phyloP scores from a whole-genome alignment of 2,797 vertebrate genomes.

The Pipistrellus pipistrellus region DNA sequence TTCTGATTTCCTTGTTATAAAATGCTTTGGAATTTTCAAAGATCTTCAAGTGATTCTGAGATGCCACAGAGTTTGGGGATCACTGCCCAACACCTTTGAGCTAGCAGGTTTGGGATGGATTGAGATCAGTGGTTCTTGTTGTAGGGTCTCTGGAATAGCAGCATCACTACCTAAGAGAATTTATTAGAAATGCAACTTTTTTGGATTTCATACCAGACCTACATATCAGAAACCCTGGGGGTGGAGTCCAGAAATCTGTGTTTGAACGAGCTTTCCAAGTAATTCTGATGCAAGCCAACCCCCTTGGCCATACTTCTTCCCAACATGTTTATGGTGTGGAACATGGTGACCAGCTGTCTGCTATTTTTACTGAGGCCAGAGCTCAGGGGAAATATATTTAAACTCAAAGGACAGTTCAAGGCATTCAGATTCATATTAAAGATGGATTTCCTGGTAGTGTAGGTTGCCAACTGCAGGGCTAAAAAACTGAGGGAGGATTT shows the following conservation, averaged over 20 bases:
- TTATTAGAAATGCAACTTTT: slow-evolving; percentile 17
- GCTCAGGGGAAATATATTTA: slow-evolving; percentile 70
- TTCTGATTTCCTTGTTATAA: not conserved
- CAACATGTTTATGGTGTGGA: slow-evolving; percentile 74
- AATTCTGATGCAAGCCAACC: not conserved
- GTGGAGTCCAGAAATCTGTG: slow-evolving; percentile 44
- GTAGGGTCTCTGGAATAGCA: not conserved
- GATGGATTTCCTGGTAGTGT: slow-evolving; percentile 67
- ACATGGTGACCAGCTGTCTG: slow-evolving; percentile 75
- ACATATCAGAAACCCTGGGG: not conserved
- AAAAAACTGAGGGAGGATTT: slow-evolving; percentile 63
- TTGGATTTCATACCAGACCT: not conserved
- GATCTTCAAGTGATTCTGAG: not conserved
- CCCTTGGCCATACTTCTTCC: slow-evolving; percentile 50
- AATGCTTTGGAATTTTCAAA: not conserved
- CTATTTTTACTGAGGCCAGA: slow-evolving; percentile 73
- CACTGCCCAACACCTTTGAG: not conserved
- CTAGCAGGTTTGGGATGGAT: not conserved
- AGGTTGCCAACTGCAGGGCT: slow-evolving; percentile 43
- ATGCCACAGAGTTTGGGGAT: not conserved
- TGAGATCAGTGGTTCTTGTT: not conserved
- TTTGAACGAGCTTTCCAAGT: slow-evolving; percentile 56
- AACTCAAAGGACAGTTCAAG: slow-evolving; percentile 61
- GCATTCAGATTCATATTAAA: slow-evolving; percentile 67
- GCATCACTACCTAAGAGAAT: not conserved